Evolutionary conservation across 2,797 vertebrate species (phyloP), one percentile per base, ranked within the genome.

Genomic region (Craterocephalus amniculus): DNA sequence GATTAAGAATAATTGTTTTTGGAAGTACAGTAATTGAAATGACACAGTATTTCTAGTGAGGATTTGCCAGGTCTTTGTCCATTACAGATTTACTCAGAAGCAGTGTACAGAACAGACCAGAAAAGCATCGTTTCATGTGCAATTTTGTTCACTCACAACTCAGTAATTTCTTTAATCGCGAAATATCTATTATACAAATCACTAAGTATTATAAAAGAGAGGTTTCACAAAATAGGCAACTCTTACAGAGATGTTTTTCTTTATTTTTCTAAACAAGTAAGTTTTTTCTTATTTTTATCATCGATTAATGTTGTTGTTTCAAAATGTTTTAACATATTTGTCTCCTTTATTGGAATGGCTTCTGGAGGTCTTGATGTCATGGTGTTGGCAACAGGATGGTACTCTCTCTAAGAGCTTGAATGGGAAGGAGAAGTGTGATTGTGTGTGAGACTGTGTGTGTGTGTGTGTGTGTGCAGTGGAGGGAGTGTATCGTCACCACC

Each of bases 401-500:
- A 54, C 29, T 73, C 73, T 66, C 67, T 58, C 36, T 79, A 66
- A 59, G 72, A 13, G 57, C 80, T 60, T 83, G 70, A 81, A 76
- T 78, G 65, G 70, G 56, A 35, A 69, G 74, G 24, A 78, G 54
- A 81, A 67, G 34, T 38, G 74, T 65, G 72, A 45, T n/a, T 72
- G 45, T 69, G 61, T 51, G 65, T 6, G 26, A 52, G 26, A 16
- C 36, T 55, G 62, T 78, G 67, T 69, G 70, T 62, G 29, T 40
- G n/a, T n/a, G n/a, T n/a, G n/a, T n/a, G n/a, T n/a, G n/a, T n/a
- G n/a, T n/a, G 59, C 26, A 14, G 57, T 58, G 67, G 35, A 54
- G 71, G 67, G 40, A 32, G 72, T 67, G 83, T 74, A 80, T 85
- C 76, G 81, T 88, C 87, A 90, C 81, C 84, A 87, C 83, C 80